Evolutionary conservation across 2,113 vertebrate species (phyloP).

Genomic region (Penelope pileata): DNA sequence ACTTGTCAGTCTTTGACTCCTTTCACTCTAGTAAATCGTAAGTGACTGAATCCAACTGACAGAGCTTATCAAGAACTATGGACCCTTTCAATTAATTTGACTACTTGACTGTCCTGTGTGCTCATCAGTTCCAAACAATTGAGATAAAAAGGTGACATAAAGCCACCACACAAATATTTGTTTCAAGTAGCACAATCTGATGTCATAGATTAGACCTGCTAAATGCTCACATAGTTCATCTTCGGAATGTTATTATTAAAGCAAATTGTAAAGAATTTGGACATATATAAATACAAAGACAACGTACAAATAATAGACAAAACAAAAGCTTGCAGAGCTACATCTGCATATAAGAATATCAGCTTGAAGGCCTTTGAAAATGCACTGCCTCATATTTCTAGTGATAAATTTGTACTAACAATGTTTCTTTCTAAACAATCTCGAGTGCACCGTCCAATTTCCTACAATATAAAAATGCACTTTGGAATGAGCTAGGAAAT

Average conservation of each 20-base stretch:
- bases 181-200: neutral
- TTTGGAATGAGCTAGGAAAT: neutral
- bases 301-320: neutral
- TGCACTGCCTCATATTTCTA: neutral
- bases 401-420: neutral
- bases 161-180: neutral
- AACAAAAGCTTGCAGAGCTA: neutral
- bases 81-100: constrained; percentile 4
- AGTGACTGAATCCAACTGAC: neutral
- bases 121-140: neutral
- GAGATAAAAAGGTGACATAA: neutral
- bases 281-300: neutral
- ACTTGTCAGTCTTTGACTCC: neutral
- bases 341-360: neutral
- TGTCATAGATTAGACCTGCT: neutral
- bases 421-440: neutral
- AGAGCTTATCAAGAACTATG: constrained; percentile 2
- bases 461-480: neutral
- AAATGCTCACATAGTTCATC: neutral
- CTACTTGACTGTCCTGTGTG: neutral
- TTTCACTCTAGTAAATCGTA: neutral
- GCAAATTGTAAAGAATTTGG: constrained; percentile 11
- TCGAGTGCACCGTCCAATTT: neutral
- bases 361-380: neutral
- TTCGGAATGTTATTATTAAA: neutral